phyloP scores from a whole-genome alignment of 2,888 invertebrate species.

The Drosophila longiperda region DNA sequence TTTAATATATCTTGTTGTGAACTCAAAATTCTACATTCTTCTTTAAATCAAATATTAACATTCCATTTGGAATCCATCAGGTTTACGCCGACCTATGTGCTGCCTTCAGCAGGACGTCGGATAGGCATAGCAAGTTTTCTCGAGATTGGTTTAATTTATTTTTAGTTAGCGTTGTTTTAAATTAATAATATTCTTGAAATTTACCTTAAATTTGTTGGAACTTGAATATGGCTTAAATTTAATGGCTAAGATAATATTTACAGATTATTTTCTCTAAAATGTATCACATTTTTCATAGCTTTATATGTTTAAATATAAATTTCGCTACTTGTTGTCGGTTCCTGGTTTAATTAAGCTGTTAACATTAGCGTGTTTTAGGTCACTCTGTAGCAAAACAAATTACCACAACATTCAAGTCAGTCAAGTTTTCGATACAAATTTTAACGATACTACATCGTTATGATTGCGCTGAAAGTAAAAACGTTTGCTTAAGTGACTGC shows the following conservation, averaged over 20 bases:
- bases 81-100: neutral
- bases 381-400: neutral
- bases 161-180: too few relatives aligned
- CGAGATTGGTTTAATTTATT: neutral
- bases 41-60: neutral
- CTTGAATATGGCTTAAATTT: too few relatives aligned
- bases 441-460: constrained; percentile 26
- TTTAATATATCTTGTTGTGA: neutral
- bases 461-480: constrained; percentile 13
- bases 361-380: neutral
- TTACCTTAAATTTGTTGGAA: too few relatives aligned
- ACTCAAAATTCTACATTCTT: neutral
- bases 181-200: too few relatives aligned
- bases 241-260: too few relatives aligned
- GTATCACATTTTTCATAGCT: neutral
- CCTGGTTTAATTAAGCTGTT: neutral
- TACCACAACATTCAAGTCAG: neutral
- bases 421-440: constrained; percentile 16
- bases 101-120: too few relatives aligned
- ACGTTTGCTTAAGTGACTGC: constrained; percentile 19
- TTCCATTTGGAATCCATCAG: neutral
- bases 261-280: neutral
- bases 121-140: neutral
- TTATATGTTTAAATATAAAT: neutral
- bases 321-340: neutral